Evolutionary conservation across 2,888 invertebrate species (phyloP).

Genomic region (Nymphalis polychloros): DNA sequence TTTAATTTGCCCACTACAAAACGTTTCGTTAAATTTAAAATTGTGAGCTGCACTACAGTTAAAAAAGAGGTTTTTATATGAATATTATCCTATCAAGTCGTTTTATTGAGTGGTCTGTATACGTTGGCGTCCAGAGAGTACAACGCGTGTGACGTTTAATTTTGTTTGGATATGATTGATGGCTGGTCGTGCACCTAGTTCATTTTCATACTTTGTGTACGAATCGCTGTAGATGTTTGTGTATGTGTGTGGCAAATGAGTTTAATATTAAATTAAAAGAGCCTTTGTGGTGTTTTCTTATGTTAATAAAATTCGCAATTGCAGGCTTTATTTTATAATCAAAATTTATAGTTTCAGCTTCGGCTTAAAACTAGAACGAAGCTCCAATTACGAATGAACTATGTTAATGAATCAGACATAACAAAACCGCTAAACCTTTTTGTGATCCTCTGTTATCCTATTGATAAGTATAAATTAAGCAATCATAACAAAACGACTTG

Average conservation of each 20-base stretch:
- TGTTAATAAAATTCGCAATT: no score
- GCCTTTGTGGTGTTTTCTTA: background rate
- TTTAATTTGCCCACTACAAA: no score
- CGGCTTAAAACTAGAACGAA: no score
- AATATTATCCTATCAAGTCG: slow-evolving; percentile 5
- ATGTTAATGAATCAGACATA: no score
- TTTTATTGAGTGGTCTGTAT: slow-evolving; percentile 48
- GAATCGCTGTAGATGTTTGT: slow-evolving; percentile 42
- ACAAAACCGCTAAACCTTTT: background rate
- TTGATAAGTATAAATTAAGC: slow-evolving; percentile 6
- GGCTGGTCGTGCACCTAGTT: slow-evolving; percentile 53
- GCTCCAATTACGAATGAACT: background rate
- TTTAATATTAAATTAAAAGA: background rate
- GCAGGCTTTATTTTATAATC: no score
- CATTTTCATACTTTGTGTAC: slow-evolving; percentile 70
- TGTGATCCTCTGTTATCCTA: background rate
- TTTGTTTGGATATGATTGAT: slow-evolving; percentile 79
- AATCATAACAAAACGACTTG: slow-evolving; percentile 18
- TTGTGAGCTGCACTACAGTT: background rate
- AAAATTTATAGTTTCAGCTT: no score
- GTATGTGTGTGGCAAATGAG: background rate
- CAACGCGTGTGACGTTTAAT: slow-evolving; percentile 78
- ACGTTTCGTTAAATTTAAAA: background rate
- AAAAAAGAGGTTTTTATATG: slow-evolving; percentile 7
- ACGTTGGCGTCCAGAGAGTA: slow-evolving; percentile 60